These are phyloP conservation scores for Lamellibrachia columna DNA, from an alignment of 2,888 invertebrate species.

Conservation along the genomic window DNA sequence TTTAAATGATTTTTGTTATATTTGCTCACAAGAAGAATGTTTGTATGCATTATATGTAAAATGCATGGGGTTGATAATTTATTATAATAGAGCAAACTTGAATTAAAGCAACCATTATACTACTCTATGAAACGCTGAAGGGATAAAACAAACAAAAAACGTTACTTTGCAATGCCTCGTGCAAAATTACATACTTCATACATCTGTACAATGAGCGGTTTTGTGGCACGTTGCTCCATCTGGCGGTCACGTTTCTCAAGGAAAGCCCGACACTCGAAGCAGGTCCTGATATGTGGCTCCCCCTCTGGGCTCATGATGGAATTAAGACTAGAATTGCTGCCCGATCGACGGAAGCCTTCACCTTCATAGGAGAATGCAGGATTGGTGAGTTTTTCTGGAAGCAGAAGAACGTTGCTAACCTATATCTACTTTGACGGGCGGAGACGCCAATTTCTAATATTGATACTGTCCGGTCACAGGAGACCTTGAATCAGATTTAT, in stretches of 20 bases:
- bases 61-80: too few species aligned
- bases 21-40: neutral
- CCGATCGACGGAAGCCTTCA: slow-evolving; percentile 59
- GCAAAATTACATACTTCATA: slow-evolving; percentile 72
- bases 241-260: slow-evolving; percentile 81
- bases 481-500: neutral
- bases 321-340: slow-evolving; percentile 70
- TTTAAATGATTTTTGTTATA: neutral
- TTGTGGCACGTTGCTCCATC: slow-evolving; percentile 82
- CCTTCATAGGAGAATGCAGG: slow-evolving; percentile 66
- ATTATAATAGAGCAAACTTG: neutral
- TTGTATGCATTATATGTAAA: too few species aligned
- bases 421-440: too few species aligned
- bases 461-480: too few species aligned
- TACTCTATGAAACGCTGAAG: too few species aligned
- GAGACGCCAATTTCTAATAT: too few species aligned
- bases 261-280: slow-evolving; percentile 69
- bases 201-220: slow-evolving; percentile 74
- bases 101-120: neutral
- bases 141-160: neutral
- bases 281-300: slow-evolving; percentile 69
- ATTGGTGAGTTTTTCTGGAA: slow-evolving; percentile 71
- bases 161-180: neutral
- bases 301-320: slow-evolving; percentile 72
- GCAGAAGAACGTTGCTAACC: neutral